Evolutionary conservation across 2,888 invertebrate genomes (phyloP).

Genomic region (Drosophila meridionalis): DNA sequence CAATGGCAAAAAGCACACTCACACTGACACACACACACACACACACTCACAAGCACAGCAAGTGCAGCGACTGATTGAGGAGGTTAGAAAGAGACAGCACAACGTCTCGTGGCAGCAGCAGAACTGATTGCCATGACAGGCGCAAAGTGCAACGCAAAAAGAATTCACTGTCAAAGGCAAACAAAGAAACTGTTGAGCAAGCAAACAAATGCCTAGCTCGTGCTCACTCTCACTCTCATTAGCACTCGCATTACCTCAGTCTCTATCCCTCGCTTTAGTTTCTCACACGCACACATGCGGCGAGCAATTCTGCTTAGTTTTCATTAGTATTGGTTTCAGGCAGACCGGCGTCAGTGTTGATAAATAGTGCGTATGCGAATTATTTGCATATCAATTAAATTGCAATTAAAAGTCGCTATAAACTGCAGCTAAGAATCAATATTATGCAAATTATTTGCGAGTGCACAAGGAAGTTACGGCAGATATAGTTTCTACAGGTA

Average conservation of each 20-base stretch:
- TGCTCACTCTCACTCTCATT: neutral
- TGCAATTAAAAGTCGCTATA: conserved; percentile 40
- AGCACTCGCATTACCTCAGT: neutral
- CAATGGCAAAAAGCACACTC: conserved; percentile 46
- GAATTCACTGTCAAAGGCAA: conserved; percentile 33
- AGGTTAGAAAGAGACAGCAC: conserved; percentile 4
- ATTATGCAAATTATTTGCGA: conserved; percentile 16
- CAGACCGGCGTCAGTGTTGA: conserved; percentile 41
- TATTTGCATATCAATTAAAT: conserved; percentile 46
- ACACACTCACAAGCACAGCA: neutral
- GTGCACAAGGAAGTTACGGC: conserved; percentile 17
- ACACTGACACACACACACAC: conserved; percentile 6
- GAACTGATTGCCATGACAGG: conserved; percentile 52
- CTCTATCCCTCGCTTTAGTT: neutral
- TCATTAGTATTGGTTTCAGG: neutral
- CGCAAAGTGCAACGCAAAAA: conserved; percentile 54
- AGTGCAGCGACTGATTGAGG: conserved; percentile 31
- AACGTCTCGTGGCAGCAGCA: conserved; percentile 41
- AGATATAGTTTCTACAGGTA: conserved; percentile 19
- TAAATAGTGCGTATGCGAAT: conserved; percentile 35
- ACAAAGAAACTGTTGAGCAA: conserved; percentile 55
- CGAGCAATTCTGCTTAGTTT: neutral
- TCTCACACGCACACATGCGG: neutral
- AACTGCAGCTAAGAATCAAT: conserved; percentile 42
- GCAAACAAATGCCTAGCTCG: conserved; percentile 17